phyloP scores from a whole-genome alignment of 2,888 invertebrate species.

The Spisula solida region DNA sequence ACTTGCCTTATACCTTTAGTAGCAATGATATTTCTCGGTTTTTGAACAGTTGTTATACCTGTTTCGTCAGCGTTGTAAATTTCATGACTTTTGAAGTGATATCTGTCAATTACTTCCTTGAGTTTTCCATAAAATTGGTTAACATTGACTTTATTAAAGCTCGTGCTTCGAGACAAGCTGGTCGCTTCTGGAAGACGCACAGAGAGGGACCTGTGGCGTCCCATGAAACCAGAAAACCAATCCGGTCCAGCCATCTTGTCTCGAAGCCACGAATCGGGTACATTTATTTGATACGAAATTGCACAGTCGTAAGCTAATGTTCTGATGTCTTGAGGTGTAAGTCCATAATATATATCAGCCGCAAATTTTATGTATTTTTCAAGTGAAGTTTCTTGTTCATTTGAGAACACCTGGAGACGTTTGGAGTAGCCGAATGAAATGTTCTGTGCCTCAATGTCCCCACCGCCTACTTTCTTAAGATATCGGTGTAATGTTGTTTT shows the following conservation, averaged over 20 bases:
- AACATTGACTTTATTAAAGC: conserved; percentile 51
- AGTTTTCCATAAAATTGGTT: conserved; percentile 43
- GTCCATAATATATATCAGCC: conserved; percentile 62
- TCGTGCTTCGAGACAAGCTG: conserved; percentile 51
- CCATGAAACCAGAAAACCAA: conserved; percentile 62
- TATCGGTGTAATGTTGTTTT: neutral
- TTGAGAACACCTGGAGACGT: neutral
- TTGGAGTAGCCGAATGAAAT: neutral
- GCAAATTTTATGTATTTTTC: conserved; percentile 41
- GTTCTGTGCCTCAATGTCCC: neutral
- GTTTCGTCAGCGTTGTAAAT: conserved; percentile 59
- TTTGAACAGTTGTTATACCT: conserved; percentile 65
- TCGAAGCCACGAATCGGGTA: conserved; percentile 62
- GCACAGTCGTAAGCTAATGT: conserved; percentile 67
- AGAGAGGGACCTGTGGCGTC: conserved; percentile 55
- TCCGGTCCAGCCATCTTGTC: conserved; percentile 63
- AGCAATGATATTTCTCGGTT: conserved; percentile 57
- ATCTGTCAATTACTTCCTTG: conserved; percentile 27
- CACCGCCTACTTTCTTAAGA: neutral
- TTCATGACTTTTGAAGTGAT: conserved; percentile 21
- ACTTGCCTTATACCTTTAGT: conserved; percentile 65
- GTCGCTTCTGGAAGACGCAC: conserved; percentile 68
- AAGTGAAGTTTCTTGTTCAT: conserved; percentile 17
- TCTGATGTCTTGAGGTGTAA: conserved; percentile 47
- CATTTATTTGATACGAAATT: conserved; percentile 7